phyloP scores from a whole-genome alignment of 2,113 vertebrate genomes.

The Struthidea cinerea region DNA sequence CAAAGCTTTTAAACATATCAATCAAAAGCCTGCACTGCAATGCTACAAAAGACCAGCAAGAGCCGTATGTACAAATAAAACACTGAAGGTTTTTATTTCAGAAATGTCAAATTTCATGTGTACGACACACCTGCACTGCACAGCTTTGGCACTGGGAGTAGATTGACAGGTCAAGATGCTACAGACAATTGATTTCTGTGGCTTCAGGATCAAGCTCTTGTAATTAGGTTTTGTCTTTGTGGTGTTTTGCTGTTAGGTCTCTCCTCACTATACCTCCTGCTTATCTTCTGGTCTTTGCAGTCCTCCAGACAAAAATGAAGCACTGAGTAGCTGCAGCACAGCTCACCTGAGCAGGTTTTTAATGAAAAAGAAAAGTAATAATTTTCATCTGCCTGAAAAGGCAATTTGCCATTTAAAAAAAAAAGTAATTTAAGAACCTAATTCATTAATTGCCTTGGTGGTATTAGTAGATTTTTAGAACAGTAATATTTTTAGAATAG shows the following conservation, averaged over 20 bases:
- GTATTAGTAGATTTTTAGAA: constrained; percentile 24
- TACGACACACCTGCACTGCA: background rate
- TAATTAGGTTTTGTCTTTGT: background rate
- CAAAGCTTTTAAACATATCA: background rate
- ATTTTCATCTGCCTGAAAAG: constrained; percentile 16
- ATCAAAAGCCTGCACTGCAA: background rate
- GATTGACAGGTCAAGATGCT: background rate
- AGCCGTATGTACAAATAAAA: background rate
- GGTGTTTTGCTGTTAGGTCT: background rate
- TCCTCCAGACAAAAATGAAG: background rate
- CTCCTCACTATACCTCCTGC: background rate
- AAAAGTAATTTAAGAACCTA: background rate
- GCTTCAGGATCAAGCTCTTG: background rate
- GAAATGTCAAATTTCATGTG: background rate
- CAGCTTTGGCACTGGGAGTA: background rate
- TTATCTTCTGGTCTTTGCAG: background rate
- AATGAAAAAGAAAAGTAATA: background rate
- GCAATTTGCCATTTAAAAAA: background rate
- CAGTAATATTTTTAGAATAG: background rate
- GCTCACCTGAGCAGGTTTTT: background rate
- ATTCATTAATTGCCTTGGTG: constrained; percentile 37
- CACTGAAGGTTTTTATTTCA: background rate
- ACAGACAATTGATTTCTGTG: background rate
- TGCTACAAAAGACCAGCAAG: background rate
- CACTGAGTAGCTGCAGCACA: background rate